phyloP scores from a whole-genome alignment of 2,797 vertebrate species.

The Gallinago nigripennis region DNA sequence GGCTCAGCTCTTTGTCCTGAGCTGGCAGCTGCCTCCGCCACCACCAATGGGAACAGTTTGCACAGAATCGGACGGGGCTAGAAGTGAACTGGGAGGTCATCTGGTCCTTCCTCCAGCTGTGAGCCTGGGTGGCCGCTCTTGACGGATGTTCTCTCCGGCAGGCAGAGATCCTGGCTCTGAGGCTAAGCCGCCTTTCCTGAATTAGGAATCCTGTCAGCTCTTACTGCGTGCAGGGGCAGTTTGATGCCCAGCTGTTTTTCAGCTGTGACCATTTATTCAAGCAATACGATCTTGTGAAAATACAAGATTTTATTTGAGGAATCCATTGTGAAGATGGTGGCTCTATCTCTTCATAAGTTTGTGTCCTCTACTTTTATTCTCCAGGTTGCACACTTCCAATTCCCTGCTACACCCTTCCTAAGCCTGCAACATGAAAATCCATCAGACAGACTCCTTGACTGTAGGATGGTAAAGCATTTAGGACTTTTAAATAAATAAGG shows the following conservation, averaged over 20 bases:
- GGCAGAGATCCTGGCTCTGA: background rate
- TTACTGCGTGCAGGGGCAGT: fast-evolving
- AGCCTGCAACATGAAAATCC: background rate
- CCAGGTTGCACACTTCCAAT: background rate
- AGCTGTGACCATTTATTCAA: background rate
- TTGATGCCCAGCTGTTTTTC: background rate
- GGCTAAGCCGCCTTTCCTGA: background rate
- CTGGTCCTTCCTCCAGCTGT: background rate
- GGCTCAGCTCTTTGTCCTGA: conserved; percentile 23
- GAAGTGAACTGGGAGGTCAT: background rate
- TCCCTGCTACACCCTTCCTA: background rate
- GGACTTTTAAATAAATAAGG: background rate
- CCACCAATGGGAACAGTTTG: background rate
- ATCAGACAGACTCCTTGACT: background rate
- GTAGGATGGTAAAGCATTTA: background rate
- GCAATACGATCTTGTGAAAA: background rate
- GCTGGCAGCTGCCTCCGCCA: conserved; percentile 16
- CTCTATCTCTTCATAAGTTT: background rate
- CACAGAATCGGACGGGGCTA: background rate
- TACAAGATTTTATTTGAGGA: background rate
- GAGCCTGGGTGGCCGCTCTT: background rate
- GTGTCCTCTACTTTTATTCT: background rate
- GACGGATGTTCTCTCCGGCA: background rate
- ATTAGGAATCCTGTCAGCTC: background rate
- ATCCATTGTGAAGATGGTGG: background rate